phyloP scores from a whole-genome alignment of 2,113 vertebrate genomes.

The Saimiri boliviensis region DNA sequence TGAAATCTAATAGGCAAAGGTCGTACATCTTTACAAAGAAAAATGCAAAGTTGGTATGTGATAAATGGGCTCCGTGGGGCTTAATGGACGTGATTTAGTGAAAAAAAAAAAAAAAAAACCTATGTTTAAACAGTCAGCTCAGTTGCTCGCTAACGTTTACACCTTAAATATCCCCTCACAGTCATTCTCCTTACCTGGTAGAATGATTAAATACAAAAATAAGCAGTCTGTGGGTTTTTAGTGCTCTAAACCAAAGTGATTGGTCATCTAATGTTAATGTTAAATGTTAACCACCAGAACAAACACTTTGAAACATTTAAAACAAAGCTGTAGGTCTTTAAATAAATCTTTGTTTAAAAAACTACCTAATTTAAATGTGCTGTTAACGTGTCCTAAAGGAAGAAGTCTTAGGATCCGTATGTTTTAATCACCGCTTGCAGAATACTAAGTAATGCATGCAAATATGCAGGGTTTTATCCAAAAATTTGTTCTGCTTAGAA shows the following conservation, averaged over 20 bases:
- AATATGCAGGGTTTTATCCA: neutral
- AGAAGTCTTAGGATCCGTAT: neutral
- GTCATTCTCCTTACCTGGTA: slow-evolving; percentile 66
- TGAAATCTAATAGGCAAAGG: slow-evolving; percentile 93
- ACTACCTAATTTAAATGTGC: neutral
- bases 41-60: slow-evolving; percentile 87
- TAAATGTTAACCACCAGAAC: slow-evolving; percentile 3
- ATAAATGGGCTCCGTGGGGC: slow-evolving; percentile 86
- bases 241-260: slow-evolving; percentile 10
- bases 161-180: slow-evolving; percentile 61
- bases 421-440: neutral
- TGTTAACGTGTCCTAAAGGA: slow-evolving; percentile 1
- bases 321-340: slow-evolving; percentile 22
- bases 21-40: slow-evolving; percentile 91
- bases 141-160: slow-evolving; percentile 72
- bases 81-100: slow-evolving; percentile 83
- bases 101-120: no score
- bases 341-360: slow-evolving; percentile 34
- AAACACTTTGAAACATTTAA: neutral
- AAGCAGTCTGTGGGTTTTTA: slow-evolving; percentile 25
- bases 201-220: slow-evolving; percentile 65
- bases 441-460: neutral
- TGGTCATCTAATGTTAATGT: neutral
- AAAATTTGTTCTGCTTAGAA: slow-evolving; percentile 28
- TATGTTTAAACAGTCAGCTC: slow-evolving; percentile 80